Percentiles rank a stretch among this genome's conserved stretches.
phyloP scores from a whole-genome alignment of 2,797 vertebrate species.

The Sebastes diploproa region DNA sequence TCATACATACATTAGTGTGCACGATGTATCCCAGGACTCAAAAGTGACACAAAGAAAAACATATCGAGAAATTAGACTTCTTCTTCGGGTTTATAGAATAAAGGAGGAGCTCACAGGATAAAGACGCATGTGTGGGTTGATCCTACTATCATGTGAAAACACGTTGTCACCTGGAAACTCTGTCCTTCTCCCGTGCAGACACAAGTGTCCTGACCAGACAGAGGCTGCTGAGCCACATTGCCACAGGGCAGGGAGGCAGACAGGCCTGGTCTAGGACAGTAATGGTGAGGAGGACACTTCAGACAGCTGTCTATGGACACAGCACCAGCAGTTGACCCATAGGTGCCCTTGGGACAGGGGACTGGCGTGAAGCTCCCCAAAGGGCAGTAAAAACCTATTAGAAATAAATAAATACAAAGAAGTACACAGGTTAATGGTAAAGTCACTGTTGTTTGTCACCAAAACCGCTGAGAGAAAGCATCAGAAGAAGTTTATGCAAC shows the following conservation, averaged over 20 bases:
- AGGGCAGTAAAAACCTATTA: slow-evolving; percentile 85
- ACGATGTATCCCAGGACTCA: background rate
- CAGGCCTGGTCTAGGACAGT: slow-evolving; percentile 82
- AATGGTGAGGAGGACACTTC: slow-evolving; percentile 85
- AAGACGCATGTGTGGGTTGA: background rate
- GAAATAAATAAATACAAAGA: background rate
- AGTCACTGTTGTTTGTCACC: background rate
- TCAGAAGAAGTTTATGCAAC: background rate
- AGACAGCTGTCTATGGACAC: slow-evolving; percentile 70
- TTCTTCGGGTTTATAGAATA: background rate
- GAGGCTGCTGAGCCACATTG: slow-evolving; percentile 82
- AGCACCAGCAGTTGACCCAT: slow-evolving; percentile 65
- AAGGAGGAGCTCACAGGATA: background rate
- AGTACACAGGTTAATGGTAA: background rate
- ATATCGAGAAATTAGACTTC: background rate
- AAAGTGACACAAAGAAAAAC: background rate
- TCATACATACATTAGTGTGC: background rate
- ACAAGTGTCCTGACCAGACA: slow-evolving; percentile 83
- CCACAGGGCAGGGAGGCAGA: slow-evolving; percentile 84
- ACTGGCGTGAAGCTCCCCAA: slow-evolving; percentile 48
- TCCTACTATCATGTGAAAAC: background rate
- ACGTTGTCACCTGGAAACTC: slow-evolving; percentile 86
- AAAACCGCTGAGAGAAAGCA: background rate
- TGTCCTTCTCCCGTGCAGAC: slow-evolving; percentile 80
- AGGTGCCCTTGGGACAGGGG: slow-evolving; percentile 87